These are phyloP conservation scores for Neocrepidodera transversa DNA, from an alignment of 2,888 invertebrate species.

Conservation along the genomic window DNA sequence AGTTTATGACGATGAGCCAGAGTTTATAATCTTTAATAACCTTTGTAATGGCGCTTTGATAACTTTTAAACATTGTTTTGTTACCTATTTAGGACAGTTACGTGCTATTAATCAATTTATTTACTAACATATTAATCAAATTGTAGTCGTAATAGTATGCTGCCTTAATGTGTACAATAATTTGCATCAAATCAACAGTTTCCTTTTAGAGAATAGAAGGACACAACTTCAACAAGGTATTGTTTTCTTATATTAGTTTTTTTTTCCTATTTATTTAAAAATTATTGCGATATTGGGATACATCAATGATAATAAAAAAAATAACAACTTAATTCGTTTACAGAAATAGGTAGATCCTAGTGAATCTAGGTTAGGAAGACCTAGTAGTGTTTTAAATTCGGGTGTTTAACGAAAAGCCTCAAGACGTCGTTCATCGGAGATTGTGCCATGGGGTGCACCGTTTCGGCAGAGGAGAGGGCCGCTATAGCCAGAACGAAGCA, in stretches of 20 bases:
- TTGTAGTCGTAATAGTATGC: no score
- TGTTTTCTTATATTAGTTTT: no score
- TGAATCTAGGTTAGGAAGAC: slow-evolving; percentile 4
- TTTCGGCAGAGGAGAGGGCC: slow-evolving; percentile 99
- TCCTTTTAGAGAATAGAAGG: no score
- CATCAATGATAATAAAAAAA: not conserved
- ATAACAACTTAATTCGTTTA: not conserved
- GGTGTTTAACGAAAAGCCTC: slow-evolving; percentile 40
- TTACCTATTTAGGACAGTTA: not conserved
- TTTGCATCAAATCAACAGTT: no score
- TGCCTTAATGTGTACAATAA: no score
- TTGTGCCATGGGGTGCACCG: slow-evolving; percentile 93
- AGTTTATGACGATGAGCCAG: no score
- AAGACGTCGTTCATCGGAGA: slow-evolving; percentile 56
- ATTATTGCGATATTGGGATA: not conserved
- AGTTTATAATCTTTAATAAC: not conserved
- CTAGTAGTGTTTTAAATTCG: slow-evolving; percentile 20
- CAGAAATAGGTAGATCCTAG: slow-evolving; percentile 11
- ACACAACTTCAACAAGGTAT: no score
- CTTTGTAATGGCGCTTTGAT: slow-evolving; percentile 1
- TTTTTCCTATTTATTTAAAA: no score
- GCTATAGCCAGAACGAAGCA: slow-evolving; percentile 97
- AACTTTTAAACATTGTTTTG: slow-evolving; percentile 6
- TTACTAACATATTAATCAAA: not conserved
- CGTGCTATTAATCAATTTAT: not conserved